Evolutionary conservation across 2,113 vertebrate genomes (phyloP), one percentile per base, ranked within the genome.

Genomic region (Callionymus lyra): DNA sequence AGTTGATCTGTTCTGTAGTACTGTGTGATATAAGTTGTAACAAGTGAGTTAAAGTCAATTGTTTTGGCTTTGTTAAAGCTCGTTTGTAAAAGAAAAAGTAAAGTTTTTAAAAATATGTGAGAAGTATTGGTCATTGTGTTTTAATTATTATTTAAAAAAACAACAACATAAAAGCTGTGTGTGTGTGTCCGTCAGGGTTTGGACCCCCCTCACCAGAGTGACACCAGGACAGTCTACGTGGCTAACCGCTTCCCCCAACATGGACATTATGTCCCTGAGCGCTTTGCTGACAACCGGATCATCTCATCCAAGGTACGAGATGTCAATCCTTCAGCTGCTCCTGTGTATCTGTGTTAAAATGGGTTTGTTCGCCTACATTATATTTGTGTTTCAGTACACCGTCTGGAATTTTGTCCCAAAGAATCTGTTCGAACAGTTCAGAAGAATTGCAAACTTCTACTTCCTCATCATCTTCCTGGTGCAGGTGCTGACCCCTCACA

Each of bases 391-490:
- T 50, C 58, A 98, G 95, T 98, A 98, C 73, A 98, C 95, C 10
- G 60, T 98, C 53, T 96, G 94, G 93, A 98, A 98, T 84, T 98
- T 98, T 75, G 81, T 98, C 74, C 95, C 95, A 13, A 98, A 98
- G 84, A 98, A 97, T 84, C 82, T 98, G 72, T 98, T 98, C 73
- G 94, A 98, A 64, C 95, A 98, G 70, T 98, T 98, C 85, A 89
- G 95, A 86, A 93, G 95, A 80, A 87, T 98, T 81, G 95, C 95
- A 77, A 98, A 98, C 81, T 98, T 98, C 82, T 98, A 98, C 75
- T 98, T 98, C 77, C 91, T 98, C 73, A 93, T 98, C 53, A 98
- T 98, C 81, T 98, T 98, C 87, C 92, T 98, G 59, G 95, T 98
- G 69, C 95, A 98, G 92, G 94, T 98, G 89, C 72, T 6, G 13